These are phyloP conservation scores for Notarius quadriscutis DNA, from an alignment of 2,113 vertebrate species.

Conservation along the genomic window DNA sequence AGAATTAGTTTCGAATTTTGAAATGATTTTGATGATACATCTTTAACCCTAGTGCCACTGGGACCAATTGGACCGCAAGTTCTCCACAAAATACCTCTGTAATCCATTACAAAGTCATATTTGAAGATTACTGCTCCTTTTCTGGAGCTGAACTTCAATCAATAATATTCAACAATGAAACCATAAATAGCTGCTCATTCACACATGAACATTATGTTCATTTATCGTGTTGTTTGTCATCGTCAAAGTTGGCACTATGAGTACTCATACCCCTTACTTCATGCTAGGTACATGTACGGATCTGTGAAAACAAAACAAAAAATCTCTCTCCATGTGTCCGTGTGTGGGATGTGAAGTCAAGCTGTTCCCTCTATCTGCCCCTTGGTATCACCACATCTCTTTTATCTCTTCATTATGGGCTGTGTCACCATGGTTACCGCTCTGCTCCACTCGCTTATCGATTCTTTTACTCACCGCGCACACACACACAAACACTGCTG, in stretches of 20 bases:
- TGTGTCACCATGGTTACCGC: conserved; percentile 37
- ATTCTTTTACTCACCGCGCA: conserved; percentile 16
- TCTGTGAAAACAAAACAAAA: not conserved
- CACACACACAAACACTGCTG: not conserved
- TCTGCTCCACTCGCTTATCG: conserved; percentile 39
- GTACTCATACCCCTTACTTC: not conserved
- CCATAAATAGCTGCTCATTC: not conserved
- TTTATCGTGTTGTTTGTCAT: not conserved
- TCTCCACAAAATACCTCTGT: not conserved
- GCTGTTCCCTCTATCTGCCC: conserved; percentile 28
- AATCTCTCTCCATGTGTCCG: not conserved
- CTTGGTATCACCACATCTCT: conserved; percentile 43
- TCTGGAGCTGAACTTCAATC: not conserved
- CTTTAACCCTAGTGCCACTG: not conserved
- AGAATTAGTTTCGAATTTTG: too few species aligned
- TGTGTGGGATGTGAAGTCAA: conserved; percentile 25
- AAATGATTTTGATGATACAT: not conserved
- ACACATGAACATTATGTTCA: not conserved
- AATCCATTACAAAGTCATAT: not conserved
- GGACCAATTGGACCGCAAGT: not conserved
- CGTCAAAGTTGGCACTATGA: too few species aligned
- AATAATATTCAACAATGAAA: not conserved
- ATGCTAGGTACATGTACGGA: not conserved
- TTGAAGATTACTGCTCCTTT: not conserved
- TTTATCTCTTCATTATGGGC: conserved; percentile 52